Conservation (phyloP, 2,888 invertebrate genomes). For the Pimpla rufipes region DNA sequence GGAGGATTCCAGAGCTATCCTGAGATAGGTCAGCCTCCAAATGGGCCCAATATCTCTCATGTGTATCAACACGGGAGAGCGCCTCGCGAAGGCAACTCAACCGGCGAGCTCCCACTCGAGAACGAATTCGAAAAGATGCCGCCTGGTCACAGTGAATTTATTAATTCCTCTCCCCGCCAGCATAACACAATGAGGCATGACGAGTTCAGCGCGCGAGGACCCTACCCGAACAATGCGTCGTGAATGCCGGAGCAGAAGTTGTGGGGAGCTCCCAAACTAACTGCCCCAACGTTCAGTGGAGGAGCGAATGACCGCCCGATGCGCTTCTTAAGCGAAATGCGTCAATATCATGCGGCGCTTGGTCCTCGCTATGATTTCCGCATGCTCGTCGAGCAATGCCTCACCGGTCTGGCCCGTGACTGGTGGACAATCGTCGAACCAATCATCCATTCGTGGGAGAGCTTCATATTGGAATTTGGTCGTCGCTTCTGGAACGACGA, state of each 20-base stretch:
- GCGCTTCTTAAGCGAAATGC: not conserved
- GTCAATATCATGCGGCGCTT: not conserved
- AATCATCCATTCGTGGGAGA: not conserved
- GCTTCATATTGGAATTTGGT: not conserved
- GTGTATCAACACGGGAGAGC: too few relatives aligned
- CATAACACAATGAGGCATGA: too few relatives aligned
- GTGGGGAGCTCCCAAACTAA: slow-evolving; percentile 7
- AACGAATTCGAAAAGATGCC: too few relatives aligned
- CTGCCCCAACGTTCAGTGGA: not conserved
- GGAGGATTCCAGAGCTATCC: too few relatives aligned
- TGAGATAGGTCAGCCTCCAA: too few relatives aligned
- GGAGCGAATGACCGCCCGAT: not conserved
- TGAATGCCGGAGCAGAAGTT: not conserved
- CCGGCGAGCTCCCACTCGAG: too few relatives aligned
- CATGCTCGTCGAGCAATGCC: not conserved
- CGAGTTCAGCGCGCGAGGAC: too few relatives aligned
- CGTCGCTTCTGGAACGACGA: slow-evolving; percentile 8
- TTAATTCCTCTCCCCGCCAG: too few relatives aligned
- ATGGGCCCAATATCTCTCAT: too few relatives aligned
- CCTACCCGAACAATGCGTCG: too few relatives aligned
- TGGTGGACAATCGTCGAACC: slow-evolving; percentile 10
- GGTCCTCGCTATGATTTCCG: slow-evolving; percentile 9
- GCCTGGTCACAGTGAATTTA: too few relatives aligned
- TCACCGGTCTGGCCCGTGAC: not conserved
- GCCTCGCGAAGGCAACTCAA: too few relatives aligned